Percentiles rank a stretch among this genome's conserved stretches.
phyloP scores from a whole-genome alignment of 2,797 vertebrate genomes.

The Gastrophryne carolinensis region DNA sequence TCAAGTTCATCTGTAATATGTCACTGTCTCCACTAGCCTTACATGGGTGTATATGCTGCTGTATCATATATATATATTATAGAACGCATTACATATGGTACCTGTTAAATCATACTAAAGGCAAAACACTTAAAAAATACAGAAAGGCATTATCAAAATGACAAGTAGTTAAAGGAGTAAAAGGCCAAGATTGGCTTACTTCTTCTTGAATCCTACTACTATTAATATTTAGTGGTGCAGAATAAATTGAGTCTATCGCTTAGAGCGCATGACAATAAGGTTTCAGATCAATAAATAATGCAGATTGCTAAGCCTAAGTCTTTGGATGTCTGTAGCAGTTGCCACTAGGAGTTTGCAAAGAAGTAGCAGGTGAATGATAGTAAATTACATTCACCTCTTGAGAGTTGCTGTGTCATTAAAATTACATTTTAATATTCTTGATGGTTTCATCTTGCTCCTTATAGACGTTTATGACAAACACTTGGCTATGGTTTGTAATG shows the following conservation, averaged over 20 bases:
- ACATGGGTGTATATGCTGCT: too few relatives aligned
- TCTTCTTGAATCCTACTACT: conserved; percentile 51
- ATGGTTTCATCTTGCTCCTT: conserved; percentile 69
- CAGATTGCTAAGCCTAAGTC: conserved; percentile 67
- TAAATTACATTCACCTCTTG: too few relatives aligned
- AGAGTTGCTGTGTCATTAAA: conserved; percentile 67
- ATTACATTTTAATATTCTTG: too few relatives aligned
- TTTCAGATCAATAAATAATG: conserved; percentile 78
- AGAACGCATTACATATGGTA: too few relatives aligned
- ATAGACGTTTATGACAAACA: conserved; percentile 63
- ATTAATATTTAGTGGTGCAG: conserved; percentile 58
- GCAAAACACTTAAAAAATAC: too few relatives aligned
- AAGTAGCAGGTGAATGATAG: conserved; percentile 65
- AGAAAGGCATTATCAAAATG: too few relatives aligned
- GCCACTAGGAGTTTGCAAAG: conserved; percentile 73
- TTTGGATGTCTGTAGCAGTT: conserved; percentile 69
- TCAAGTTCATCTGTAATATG: too few relatives aligned
- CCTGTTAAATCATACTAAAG: too few relatives aligned
- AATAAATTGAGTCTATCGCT: conserved; percentile 60
- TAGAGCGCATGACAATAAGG: conserved; percentile 74
- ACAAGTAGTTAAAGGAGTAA: background rate
- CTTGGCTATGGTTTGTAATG: too few relatives aligned
- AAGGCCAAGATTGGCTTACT: conserved; percentile 14
- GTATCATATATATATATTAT: too few relatives aligned
- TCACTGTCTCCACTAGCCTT: too few relatives aligned